Evolutionary conservation across 92 coral and sea anemone species (phyloP).

Genomic region (Porites lobata): DNA sequence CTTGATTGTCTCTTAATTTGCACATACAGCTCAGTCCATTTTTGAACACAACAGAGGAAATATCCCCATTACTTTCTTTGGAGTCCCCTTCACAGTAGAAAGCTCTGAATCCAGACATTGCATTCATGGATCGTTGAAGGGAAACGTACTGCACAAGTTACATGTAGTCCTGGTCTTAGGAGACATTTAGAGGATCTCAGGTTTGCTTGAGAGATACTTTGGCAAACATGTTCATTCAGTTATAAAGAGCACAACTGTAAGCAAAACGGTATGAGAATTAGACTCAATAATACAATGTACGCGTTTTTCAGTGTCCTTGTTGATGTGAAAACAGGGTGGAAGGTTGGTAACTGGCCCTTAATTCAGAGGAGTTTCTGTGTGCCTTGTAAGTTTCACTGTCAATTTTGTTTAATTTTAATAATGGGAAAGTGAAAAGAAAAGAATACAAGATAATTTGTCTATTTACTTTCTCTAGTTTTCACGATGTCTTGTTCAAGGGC

Average conservation of each 20-base stretch:
- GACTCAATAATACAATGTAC: neutral
- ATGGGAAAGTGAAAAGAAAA: neutral
- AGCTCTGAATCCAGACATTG: no score
- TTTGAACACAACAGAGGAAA: no score
- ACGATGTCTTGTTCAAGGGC: constrained; percentile 18
- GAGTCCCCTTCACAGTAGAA: no score
- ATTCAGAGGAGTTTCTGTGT: constrained; percentile 14
- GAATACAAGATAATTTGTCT: neutral
- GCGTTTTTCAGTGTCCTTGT: constrained; percentile 5
- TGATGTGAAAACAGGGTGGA: constrained; percentile 16
- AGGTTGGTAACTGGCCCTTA: neutral
- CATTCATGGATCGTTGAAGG: neutral
- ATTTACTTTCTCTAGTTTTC: constrained; percentile 35
- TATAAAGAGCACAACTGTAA: constrained; percentile 2
- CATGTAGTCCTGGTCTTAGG: constrained; percentile 6
- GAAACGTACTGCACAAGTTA: neutral
- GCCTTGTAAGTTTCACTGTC: constrained; percentile 6
- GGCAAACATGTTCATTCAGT: constrained; percentile 1
- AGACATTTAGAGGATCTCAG: constrained; percentile 6
- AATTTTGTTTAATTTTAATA: neutral
- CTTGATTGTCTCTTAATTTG: no score
- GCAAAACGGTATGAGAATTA: neutral
- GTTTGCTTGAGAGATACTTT: constrained; percentile 12
- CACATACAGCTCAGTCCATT: no score
- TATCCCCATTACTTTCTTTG: no score